These are phyloP conservation scores for Molossus alvarezi DNA, from an alignment of 2,797 vertebrate genomes.

Conservation along the genomic window DNA sequence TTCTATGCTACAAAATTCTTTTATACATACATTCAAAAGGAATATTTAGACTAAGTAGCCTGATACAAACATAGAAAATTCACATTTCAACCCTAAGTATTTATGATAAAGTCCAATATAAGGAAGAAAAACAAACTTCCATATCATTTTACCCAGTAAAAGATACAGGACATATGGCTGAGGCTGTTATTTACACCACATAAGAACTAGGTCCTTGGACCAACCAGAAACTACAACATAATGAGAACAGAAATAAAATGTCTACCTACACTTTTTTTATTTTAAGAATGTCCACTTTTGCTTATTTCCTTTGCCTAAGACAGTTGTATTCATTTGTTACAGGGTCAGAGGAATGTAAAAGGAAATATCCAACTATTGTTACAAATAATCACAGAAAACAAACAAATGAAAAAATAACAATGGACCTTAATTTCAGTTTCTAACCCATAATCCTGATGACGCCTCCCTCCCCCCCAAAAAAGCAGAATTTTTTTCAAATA, in stretches of 20 bases:
- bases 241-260: neutral
- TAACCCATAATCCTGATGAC: neutral
- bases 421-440: constrained; percentile 41
- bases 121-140: constrained; percentile 5
- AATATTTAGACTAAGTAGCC: neutral
- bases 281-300: constrained; percentile 8
- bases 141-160: neutral
- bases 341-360: neutral
- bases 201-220: neutral
- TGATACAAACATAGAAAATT: neutral
- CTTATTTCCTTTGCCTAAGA: neutral
- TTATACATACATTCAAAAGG: neutral
- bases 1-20: neutral
- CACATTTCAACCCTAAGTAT: neutral
- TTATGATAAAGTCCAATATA: neutral
- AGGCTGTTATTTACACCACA: neutral
- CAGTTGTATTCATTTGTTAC: neutral
- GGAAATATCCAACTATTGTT: constrained; percentile 36
- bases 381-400: constrained; percentile 41
- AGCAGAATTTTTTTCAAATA: constrained; percentile 31
- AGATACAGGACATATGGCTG: neutral
- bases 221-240: constrained; percentile 7
- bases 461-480: neutral
- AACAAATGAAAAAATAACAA: neutral
- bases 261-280: neutral